Conservation (phyloP, 2,888 invertebrate species). For the Nasonovia ribisnigri region DNA sequence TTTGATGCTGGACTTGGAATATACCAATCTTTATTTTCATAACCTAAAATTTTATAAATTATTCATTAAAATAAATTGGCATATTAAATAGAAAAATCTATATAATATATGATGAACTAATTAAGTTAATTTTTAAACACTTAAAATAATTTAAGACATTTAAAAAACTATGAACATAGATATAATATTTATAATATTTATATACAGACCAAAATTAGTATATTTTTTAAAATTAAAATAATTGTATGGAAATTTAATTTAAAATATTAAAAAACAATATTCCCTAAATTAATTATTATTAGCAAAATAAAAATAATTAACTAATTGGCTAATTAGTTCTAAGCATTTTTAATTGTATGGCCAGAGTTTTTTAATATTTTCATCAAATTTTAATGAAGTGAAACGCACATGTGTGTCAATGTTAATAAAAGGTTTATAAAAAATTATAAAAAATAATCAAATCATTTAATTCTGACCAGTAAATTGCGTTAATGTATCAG, state of each 20-base stretch:
- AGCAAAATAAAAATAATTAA: no score
- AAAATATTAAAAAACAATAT: not conserved
- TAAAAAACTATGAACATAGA: no score
- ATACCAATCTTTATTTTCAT: slow-evolving; percentile 94
- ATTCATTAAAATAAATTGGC: slow-evolving; percentile 9
- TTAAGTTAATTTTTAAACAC: no score
- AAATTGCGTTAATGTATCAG: slow-evolving; percentile 93
- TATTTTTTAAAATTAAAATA: not conserved
- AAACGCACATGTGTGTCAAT: no score
- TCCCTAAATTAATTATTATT: no score
- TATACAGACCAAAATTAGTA: no score
- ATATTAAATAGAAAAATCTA: not conserved
- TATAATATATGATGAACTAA: not conserved
- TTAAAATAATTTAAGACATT: not conserved
- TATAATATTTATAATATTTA: no score
- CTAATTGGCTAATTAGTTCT: no score
- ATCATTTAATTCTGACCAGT: slow-evolving; percentile 75
- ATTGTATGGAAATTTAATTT: not conserved
- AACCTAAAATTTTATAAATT: slow-evolving; percentile 74
- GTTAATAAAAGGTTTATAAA: not conserved
- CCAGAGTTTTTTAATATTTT: no score
- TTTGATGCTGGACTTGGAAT: slow-evolving; percentile 89
- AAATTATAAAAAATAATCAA: not conserved
- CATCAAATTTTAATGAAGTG: no score
- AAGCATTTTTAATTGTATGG: no score